Conservation (phyloP, 2,797 vertebrate genomes). For the Emydoidea blandingii region DNA sequence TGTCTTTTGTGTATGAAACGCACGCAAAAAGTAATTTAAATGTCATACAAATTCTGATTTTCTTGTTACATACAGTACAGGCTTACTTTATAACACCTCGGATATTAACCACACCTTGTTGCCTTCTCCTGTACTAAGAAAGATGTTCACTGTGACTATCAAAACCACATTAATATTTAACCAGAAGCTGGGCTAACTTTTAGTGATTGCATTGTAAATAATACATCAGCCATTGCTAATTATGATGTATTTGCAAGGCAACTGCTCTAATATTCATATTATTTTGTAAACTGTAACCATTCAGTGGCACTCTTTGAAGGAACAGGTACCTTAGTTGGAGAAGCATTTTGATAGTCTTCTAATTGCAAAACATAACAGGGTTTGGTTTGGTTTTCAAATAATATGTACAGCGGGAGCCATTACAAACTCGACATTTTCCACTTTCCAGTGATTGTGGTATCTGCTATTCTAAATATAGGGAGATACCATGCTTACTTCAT, state of each 20-base stretch:
- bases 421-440: neutral
- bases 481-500: neutral
- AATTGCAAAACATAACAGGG: neutral
- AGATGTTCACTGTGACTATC: neutral
- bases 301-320: neutral
- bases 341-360: neutral
- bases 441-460: neutral
- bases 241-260: neutral
- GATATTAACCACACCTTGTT: neutral
- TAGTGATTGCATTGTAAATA: neutral
- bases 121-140: neutral
- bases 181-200: neutral
- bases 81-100: neutral
- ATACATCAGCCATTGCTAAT: neutral
- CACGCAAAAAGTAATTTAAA: neutral
- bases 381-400: neutral
- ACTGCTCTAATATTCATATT: conserved; percentile 24
- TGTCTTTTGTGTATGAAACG: neutral
- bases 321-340: neutral
- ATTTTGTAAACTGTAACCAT: neutral
- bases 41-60: neutral
- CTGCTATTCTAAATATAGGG: neutral
- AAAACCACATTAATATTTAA: conserved; percentile 14
- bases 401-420: neutral
- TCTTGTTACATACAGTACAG: neutral